Evolutionary conservation across 2,113 vertebrate genomes (phyloP).

Genomic region (Tupaia chinensis): DNA sequence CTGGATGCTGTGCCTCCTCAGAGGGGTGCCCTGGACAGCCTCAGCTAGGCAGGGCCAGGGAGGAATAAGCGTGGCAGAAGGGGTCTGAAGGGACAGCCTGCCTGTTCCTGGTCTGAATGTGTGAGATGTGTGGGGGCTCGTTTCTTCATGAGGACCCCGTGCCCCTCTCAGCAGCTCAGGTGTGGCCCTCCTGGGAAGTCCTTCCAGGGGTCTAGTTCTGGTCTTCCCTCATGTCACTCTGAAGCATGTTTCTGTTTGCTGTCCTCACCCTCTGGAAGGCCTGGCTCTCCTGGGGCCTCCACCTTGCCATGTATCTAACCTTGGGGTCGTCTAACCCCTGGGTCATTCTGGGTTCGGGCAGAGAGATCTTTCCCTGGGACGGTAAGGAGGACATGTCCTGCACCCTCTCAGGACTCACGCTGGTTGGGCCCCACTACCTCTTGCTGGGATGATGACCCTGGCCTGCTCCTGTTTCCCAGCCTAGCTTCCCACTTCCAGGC

Average conservation of each 20-base stretch:
- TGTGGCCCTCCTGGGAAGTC: constrained; percentile 39
- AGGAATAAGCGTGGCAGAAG: neutral
- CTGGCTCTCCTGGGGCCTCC: neutral
- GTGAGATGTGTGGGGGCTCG: neutral
- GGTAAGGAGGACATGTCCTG: neutral
- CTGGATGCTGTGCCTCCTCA: constrained; percentile 14
- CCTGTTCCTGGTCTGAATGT: neutral
- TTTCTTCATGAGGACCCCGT: constrained; percentile 15
- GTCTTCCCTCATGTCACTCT: neutral
- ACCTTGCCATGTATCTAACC: neutral
- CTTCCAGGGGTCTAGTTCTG: constrained; percentile 26
- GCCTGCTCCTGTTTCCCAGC: neutral
- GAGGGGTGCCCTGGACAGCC: neutral
- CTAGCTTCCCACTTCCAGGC: neutral
- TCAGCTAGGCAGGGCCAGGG: neutral
- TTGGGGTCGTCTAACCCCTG: neutral
- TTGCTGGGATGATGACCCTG: neutral
- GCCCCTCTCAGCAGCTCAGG: neutral
- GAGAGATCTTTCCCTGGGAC: constrained; percentile 3
- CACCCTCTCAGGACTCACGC: neutral
- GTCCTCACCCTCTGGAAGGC: neutral
- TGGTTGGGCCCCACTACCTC: neutral
- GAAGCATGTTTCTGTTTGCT: neutral
- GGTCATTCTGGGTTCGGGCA: neutral
- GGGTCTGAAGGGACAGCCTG: neutral